Base-by-base conservation (phyloP, 1,140 invertebrate genomes). In the Batillaria attramentaria region DNA sequence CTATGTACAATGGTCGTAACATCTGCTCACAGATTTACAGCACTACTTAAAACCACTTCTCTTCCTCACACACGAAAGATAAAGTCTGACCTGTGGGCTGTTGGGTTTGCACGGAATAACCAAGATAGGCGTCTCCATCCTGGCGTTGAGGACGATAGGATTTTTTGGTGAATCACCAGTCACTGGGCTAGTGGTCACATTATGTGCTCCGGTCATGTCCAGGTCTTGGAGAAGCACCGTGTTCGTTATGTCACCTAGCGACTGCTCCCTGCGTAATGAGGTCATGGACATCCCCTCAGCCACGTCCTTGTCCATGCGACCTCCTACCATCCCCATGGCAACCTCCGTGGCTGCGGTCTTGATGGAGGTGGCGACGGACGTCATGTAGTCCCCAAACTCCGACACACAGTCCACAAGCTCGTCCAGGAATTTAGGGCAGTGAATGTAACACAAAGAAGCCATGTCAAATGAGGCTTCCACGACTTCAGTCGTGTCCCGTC, bases 361-460 rank as follows among this genome's bases (percentile, higher is more conserved):
- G 80, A 98, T 95, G 33, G 96, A 96, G 5, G 95, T 94, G 72
- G 97, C 92, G 13, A 90, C 84, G 84, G 96, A 95, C 41, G 94
- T 93, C 79, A 93, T 90, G 85, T 94, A 95, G 54, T 93, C 93
- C 81, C 94, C 93, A 82, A 95, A 95, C 83, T 95, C 94, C 16
- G 94, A 94, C 24, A 95, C 94, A 90, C 97, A 98, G 1, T 95
- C 95, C 42, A 90, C 85, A 37, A 98, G 90, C 89, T 98, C 97
- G n/a, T 94, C 93, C 24, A 98, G 92, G 85, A 98, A 94, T 77
- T 94, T 93, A 0, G 96, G 95, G 41, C 95, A 97, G 90, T 99
- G 97, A 1, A 96, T 96, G 90, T 98, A 98, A 93, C 95, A 97
- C 46, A 98, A 94, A 50, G 97, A 97, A 0, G 96, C 97, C 93